These are phyloP conservation scores for Catocala nupta DNA, from an alignment of 2,888 invertebrate genomes.

Conservation along the genomic window DNA sequence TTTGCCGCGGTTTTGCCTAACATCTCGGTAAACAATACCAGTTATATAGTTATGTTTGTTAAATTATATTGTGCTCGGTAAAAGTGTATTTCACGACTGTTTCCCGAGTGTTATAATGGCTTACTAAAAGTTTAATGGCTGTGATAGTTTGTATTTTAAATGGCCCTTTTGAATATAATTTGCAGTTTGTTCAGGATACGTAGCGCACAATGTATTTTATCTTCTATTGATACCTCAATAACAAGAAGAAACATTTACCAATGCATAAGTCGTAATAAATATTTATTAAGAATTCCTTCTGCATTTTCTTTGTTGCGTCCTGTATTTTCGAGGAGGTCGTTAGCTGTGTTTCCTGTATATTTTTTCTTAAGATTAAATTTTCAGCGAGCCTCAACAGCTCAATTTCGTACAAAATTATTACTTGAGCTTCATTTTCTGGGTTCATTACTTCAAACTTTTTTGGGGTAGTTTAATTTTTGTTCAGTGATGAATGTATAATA, in stretches of 20 bases:
- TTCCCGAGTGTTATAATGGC: no score
- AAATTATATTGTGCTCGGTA: no score
- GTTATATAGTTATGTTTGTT: no score
- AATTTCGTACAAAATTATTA: conserved; percentile 45
- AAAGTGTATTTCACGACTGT: no score
- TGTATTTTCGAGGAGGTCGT: conserved; percentile 36
- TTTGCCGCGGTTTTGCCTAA: neutral
- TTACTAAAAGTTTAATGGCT: no score
- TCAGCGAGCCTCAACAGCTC: conserved; percentile 40
- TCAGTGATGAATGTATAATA: conserved; percentile 23
- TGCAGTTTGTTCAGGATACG: neutral
- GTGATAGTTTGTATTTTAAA: no score
- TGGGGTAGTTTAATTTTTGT: conserved; percentile 19
- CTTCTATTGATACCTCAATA: conserved; percentile 1
- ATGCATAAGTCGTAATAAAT: conserved; percentile 26
- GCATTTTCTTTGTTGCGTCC: conserved; percentile 34
- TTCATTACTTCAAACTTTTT: conserved; percentile 42
- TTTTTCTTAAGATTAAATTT: conserved; percentile 52
- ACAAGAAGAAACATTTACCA: conserved; percentile 3
- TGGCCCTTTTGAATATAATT: neutral
- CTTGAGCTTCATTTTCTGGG: conserved; percentile 41
- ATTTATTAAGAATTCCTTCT: conserved; percentile 29
- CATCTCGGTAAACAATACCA: neutral
- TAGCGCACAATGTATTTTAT: neutral
- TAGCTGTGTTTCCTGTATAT: conserved; percentile 44